A percentile compares a stretch with the other conserved stretches of the same genome.
These are phyloP conservation scores for Notoglanidium macrostoma DNA, from an alignment of 2,797 vertebrate species.

Conservation along the genomic window DNA sequence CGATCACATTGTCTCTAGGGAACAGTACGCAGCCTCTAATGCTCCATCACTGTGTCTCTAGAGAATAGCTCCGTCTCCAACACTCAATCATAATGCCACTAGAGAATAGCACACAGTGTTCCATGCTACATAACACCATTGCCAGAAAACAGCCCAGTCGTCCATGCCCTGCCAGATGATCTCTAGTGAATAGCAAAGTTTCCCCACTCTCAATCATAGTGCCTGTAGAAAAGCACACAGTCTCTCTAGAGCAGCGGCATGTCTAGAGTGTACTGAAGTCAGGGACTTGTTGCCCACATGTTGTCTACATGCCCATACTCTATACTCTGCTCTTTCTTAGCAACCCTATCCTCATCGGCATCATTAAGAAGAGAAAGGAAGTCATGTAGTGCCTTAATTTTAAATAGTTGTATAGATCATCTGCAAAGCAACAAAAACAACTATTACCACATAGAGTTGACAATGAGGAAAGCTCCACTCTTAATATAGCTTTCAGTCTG, in stretches of 20 bases:
- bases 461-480: too few species aligned
- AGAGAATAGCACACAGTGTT: not conserved
- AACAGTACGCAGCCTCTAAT: not conserved
- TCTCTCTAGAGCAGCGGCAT: not conserved
- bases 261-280: too few species aligned
- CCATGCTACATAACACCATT: not conserved
- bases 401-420: too few species aligned
- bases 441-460: too few species aligned
- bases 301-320: too few species aligned
- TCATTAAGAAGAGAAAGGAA: too few species aligned
- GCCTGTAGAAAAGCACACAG: not conserved
- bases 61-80: not conserved
- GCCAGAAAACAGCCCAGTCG: not conserved
- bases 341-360: too few species aligned
- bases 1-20: not conserved
- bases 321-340: too few species aligned
- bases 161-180: not conserved
- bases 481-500: too few species aligned
- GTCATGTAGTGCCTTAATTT: too few species aligned
- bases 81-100: not conserved
- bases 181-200: not conserved
- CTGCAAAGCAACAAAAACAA: too few species aligned
- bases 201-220: not conserved
- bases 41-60: not conserved
- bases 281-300: too few species aligned